Conservation (phyloP, 2,113 vertebrate genomes). For the Pelobates fuscus region DNA sequence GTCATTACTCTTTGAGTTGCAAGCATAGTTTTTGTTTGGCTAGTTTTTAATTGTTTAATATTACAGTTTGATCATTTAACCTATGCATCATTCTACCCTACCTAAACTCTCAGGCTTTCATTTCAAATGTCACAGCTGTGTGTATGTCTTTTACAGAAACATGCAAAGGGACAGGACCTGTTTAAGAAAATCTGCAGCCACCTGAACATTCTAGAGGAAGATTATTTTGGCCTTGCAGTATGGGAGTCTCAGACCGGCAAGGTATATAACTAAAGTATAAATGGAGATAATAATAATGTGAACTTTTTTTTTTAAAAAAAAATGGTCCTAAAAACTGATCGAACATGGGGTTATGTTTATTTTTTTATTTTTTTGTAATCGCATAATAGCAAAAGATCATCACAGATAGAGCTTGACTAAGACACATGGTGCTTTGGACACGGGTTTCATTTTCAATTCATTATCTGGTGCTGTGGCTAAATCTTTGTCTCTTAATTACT, state of each 20-base stretch:
- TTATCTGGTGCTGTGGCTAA: slow-evolving; percentile 27
- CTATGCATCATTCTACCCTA: too few relatives aligned
- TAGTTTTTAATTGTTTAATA: too few relatives aligned
- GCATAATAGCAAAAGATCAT: too few relatives aligned
- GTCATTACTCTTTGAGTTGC: too few relatives aligned
- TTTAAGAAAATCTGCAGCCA: slow-evolving; percentile 93
- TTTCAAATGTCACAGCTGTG: too few relatives aligned
- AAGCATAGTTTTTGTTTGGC: too few relatives aligned
- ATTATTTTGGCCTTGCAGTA: slow-evolving; percentile 90
- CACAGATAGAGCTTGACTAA: not conserved
- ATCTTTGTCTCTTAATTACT: slow-evolving; percentile 48
- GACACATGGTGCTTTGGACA: slow-evolving; percentile 42
- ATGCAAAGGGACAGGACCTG: slow-evolving; percentile 90
- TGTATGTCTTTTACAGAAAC: slow-evolving; percentile 76
- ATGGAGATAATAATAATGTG: too few relatives aligned
- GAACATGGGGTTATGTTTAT: slow-evolving; percentile 1
- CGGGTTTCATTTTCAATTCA: slow-evolving; percentile 27
- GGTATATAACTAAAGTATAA: slow-evolving; percentile 71
- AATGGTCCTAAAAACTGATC: slow-evolving; percentile 27
- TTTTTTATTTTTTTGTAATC: too few relatives aligned
- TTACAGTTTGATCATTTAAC: too few relatives aligned
- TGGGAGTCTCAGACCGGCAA: slow-evolving; percentile 82
- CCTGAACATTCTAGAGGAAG: slow-evolving; percentile 94
- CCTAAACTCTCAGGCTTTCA: too few relatives aligned
- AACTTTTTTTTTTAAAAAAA: too few relatives aligned